These are phyloP conservation scores for Montipora sp. DNA, from an alignment of 64 coral and sea anemone species.

Conservation along the genomic window DNA sequence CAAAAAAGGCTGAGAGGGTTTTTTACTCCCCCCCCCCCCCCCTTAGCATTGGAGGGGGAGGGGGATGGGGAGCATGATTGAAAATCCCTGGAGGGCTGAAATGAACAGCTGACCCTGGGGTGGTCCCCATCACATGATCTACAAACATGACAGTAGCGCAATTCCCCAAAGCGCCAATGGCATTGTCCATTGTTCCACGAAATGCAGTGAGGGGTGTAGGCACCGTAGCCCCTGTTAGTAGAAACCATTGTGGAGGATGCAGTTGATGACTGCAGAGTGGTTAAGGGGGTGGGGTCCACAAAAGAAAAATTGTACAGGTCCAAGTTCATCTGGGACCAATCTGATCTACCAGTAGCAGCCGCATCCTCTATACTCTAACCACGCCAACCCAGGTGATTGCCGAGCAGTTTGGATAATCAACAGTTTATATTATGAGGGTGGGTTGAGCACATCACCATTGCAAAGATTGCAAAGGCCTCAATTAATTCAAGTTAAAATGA, in stretches of 20 bases:
- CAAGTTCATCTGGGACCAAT: not conserved
- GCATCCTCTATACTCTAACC: not conserved
- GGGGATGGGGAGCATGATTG: too few species aligned
- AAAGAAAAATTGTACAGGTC: not conserved
- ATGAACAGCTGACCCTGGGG: too few species aligned
- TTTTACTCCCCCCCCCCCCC: too few species aligned
- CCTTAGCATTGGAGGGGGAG: too few species aligned
- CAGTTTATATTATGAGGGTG: not conserved
- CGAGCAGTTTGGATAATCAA: not conserved
- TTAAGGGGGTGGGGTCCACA: not conserved
- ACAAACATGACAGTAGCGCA: too few species aligned
- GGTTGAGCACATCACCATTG: not conserved
- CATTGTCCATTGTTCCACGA: too few species aligned
- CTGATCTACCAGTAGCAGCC: not conserved
- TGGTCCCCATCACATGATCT: too few species aligned
- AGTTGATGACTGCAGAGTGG: not conserved
- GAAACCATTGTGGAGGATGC: too few species aligned
- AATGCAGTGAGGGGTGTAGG: too few species aligned
- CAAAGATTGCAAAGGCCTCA: not conserved
- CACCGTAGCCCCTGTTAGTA: not conserved
- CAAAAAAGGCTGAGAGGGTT: too few species aligned
- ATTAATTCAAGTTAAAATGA: not conserved
- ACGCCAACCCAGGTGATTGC: not conserved
- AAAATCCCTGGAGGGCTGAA: too few species aligned
- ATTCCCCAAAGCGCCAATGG: too few species aligned